A percentile compares a stretch with the other conserved stretches of the same genome.
phyloP scores from a whole-genome alignment of 2,797 vertebrate genomes.

The Oreortyx pictus region DNA sequence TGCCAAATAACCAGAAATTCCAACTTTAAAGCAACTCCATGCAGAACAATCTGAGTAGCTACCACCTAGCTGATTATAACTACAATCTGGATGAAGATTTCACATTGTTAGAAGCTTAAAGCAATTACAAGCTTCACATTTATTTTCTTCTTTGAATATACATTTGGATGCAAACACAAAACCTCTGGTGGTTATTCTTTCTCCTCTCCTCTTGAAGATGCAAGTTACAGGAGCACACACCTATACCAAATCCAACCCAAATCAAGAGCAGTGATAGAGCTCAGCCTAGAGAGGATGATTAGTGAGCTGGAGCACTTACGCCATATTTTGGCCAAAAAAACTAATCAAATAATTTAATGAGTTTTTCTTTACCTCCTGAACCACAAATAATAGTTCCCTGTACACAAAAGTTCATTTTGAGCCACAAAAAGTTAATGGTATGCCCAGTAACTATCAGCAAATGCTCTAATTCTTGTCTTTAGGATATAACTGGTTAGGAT shows the following conservation, averaged over 20 bases:
- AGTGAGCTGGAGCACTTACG: background rate
- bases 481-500: background rate
- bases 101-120: background rate
- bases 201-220: background rate
- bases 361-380: background rate
- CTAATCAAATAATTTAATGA: background rate
- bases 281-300: background rate
- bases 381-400: background rate
- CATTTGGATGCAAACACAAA: background rate
- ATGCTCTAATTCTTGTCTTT: background rate
- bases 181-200: background rate
- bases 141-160: background rate
- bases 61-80: background rate
- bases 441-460: background rate
- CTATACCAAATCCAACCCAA: background rate
- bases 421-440: background rate
- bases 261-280: background rate
- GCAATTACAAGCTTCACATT: accelerated
- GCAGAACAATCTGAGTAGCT: background rate
- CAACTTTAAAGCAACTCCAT: background rate
- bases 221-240: background rate
- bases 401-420: background rate
- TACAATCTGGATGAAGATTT: background rate
- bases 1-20: background rate
- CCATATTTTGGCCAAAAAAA: background rate